phyloP scores from a whole-genome alignment of 2,888 invertebrate species.

The Pediacus dermestoides region DNA sequence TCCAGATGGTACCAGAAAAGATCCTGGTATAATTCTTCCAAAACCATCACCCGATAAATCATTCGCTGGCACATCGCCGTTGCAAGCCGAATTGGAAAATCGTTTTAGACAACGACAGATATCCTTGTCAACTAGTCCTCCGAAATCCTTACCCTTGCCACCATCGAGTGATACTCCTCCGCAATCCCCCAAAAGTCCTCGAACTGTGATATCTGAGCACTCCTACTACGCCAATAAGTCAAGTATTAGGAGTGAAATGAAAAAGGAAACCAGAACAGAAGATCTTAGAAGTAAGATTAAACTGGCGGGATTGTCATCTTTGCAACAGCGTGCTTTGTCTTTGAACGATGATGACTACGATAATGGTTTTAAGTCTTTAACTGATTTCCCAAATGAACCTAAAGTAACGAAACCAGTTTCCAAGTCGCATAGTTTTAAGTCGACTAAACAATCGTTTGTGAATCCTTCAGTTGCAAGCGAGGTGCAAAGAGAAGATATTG shows the following conservation, averaged over 20 bases:
- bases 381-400: slow-evolving; percentile 38
- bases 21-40: slow-evolving; percentile 22
- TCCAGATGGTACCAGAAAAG: slow-evolving; percentile 37
- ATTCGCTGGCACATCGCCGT: slow-evolving; percentile 30
- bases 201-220: slow-evolving; percentile 29
- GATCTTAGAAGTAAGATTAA: slow-evolving; percentile 45
- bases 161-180: slow-evolving; percentile 21
- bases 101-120: slow-evolving; percentile 33
- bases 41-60: slow-evolving; percentile 36
- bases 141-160: slow-evolving; percentile 17
- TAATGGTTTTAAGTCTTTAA: slow-evolving; percentile 43
- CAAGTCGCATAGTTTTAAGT: slow-evolving; percentile 70
- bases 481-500: slow-evolving; percentile 17
- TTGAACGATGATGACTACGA: slow-evolving; percentile 44
- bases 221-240: slow-evolving; percentile 16
- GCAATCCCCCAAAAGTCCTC: slow-evolving; percentile 20
- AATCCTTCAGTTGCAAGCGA: too few species aligned
- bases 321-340: slow-evolving; percentile 55
- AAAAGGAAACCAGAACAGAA: slow-evolving; percentile 28
- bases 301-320: slow-evolving; percentile 53
- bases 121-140: slow-evolving; percentile 24
- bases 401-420: slow-evolving; percentile 59
- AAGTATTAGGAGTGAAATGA: slow-evolving; percentile 21
- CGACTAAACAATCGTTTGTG: too few species aligned
- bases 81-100: slow-evolving; percentile 42